phyloP scores from a whole-genome alignment of 1,140 invertebrate species.

The Rhagoletis zephyria region DNA sequence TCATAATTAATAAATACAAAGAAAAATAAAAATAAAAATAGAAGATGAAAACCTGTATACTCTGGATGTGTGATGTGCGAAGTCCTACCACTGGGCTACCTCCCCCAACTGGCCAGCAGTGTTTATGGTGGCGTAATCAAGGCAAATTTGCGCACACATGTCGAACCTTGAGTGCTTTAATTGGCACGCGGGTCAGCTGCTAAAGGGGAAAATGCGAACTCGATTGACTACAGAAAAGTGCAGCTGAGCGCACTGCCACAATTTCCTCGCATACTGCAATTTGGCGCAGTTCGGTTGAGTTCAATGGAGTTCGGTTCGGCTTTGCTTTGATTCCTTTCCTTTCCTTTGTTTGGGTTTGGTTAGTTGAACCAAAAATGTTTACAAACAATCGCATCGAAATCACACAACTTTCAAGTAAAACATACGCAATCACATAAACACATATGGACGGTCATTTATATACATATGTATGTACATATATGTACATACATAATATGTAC shows the following conservation, averaged over 20 bases:
- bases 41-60: neutral
- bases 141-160: neutral
- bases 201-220: neutral
- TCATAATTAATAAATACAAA: slow-evolving; percentile 8
- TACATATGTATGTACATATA: neutral
- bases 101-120: neutral
- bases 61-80: neutral
- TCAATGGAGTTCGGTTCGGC: neutral
- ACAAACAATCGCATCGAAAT: slow-evolving; percentile 1
- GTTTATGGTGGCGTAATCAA: slow-evolving; percentile 24
- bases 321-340: neutral
- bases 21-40: neutral
- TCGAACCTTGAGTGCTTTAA: neutral
- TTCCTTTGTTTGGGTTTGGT: slow-evolving; percentile 2
- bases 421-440: neutral
- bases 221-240: neutral
- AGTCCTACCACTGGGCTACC: too few relatives aligned
- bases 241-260: slow-evolving; percentile 15
- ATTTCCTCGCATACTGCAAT: neutral
- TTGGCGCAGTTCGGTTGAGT: neutral
- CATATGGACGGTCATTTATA: neutral
- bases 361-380: slow-evolving; percentile 5
- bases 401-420: neutral
- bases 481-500: too few relatives aligned
- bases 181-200: slow-evolving; percentile 26